Percentiles rank a stretch among this genome's conserved stretches.
Conservation (phyloP, 2,113 vertebrate genomes). For the Craseonycteris thonglongyai region DNA sequence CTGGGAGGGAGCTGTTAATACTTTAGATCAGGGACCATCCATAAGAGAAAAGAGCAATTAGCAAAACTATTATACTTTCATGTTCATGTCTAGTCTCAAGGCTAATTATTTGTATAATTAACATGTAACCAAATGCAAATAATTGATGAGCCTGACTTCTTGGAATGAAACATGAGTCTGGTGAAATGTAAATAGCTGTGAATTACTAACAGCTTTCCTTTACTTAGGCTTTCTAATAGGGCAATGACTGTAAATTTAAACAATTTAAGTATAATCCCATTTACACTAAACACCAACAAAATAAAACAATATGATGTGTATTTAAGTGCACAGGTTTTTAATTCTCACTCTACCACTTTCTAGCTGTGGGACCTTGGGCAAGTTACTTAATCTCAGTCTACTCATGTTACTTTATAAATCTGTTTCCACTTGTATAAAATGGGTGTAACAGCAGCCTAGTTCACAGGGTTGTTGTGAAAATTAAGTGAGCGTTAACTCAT, state of each 20-base stretch:
- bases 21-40: background rate
- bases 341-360: background rate
- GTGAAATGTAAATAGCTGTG: constrained; percentile 61
- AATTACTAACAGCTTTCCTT: constrained; percentile 32
- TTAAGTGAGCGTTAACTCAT: background rate
- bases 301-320: background rate
- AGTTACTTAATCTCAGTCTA: constrained; percentile 16
- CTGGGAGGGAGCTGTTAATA: background rate
- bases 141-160: constrained; percentile 68
- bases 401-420: background rate
- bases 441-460: background rate
- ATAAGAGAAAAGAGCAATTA: constrained; percentile 59
- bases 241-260: background rate
- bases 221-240: background rate
- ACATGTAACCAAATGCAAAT: constrained; percentile 69
- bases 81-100: constrained; percentile 53
- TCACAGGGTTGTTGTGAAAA: background rate
- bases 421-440: background rate
- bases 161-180: constrained; percentile 50
- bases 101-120: constrained; percentile 69
- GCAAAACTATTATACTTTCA: constrained; percentile 53
- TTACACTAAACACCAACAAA: background rate
- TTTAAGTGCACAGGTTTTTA: background rate
- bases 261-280: background rate
- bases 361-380: background rate